Evolutionary conservation across 2,888 invertebrate species (phyloP).

Genomic region (Aphodius sticticus): DNA sequence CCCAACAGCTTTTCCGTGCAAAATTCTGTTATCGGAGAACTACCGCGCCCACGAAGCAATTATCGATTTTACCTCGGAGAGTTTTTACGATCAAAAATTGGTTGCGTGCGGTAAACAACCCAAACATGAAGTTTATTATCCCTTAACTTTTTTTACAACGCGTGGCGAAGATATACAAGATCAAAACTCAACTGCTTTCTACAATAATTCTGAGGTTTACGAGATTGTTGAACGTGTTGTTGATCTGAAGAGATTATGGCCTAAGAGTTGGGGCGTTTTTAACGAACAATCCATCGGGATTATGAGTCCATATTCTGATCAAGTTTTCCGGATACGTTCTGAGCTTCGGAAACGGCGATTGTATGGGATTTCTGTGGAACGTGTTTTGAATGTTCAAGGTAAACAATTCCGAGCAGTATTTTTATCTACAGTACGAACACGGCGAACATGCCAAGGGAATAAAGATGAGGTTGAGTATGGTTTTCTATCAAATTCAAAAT

Average conservation of each 20-base stretch:
- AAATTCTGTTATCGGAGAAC: conserved; percentile 82
- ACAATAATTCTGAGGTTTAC: conserved; percentile 82
- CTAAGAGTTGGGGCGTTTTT: conserved; percentile 73
- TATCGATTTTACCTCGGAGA: conserved; percentile 80
- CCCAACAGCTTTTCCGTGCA: conserved; percentile 76
- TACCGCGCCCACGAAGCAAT: conserved; percentile 85
- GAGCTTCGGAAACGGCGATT: conserved; percentile 78
- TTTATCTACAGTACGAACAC: conserved; percentile 79
- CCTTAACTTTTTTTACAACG: conserved; percentile 82
- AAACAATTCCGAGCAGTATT: conserved; percentile 87
- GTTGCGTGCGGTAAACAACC: conserved; percentile 77
- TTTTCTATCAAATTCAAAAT: conserved; percentile 81
- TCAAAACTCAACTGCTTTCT: conserved; percentile 79
- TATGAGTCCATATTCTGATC: conserved; percentile 86
- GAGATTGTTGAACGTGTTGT: conserved; percentile 80
- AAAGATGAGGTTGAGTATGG: conserved; percentile 76
- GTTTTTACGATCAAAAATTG: conserved; percentile 81
- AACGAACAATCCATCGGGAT: conserved; percentile 83
- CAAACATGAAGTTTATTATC: conserved; percentile 74
- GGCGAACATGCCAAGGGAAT: conserved; percentile 70
- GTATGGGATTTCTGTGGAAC: conserved; percentile 80
- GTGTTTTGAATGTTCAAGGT: conserved; percentile 86
- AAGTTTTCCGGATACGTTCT: conserved; percentile 76
- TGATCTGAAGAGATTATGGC: conserved; percentile 78
- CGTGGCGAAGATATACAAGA: conserved; percentile 83